These are phyloP conservation scores for Aquatica leii DNA, from an alignment of 2,888 invertebrate genomes.

Conservation along the genomic window DNA sequence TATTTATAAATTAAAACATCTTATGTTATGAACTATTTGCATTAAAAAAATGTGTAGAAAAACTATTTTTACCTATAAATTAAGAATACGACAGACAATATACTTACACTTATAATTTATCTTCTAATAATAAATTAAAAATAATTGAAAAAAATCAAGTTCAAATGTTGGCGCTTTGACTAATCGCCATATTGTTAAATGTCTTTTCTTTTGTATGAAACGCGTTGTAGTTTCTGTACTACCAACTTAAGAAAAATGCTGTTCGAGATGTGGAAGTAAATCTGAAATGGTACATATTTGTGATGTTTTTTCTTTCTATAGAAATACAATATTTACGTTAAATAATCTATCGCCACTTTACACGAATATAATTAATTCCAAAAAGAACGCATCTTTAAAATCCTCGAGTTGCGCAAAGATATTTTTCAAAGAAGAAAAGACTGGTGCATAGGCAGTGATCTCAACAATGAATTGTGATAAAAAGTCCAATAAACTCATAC, in stretches of 20 bases:
- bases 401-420: constrained; percentile 14
- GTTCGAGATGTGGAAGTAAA: background rate
- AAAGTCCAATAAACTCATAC: constrained; percentile 34
- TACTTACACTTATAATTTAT: too few species aligned
- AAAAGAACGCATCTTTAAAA: background rate
- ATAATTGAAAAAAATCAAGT: too few species aligned
- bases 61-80: too few species aligned
- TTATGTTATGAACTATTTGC: too few species aligned
- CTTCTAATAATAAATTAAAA: too few species aligned
- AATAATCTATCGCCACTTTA: constrained; percentile 3
- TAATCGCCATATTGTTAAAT: too few species aligned
- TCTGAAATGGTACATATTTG: constrained; percentile 1
- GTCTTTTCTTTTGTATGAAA: too few species aligned
- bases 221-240: too few species aligned
- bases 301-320: constrained; percentile 1
- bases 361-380: background rate
- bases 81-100: too few species aligned
- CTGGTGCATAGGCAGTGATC: constrained; percentile 39
- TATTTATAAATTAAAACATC: too few species aligned
- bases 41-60: too few species aligned
- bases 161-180: too few species aligned
- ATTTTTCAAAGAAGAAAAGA: constrained; percentile 43
- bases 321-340: constrained; percentile 1
- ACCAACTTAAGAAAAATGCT: constrained; percentile 5
- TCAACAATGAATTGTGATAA: constrained; percentile 46